A percentile compares a stretch with the other conserved stretches of the same genome.
These are phyloP conservation scores for Hassar affinis DNA, from an alignment of 2,113 vertebrate genomes.

Conservation along the genomic window DNA sequence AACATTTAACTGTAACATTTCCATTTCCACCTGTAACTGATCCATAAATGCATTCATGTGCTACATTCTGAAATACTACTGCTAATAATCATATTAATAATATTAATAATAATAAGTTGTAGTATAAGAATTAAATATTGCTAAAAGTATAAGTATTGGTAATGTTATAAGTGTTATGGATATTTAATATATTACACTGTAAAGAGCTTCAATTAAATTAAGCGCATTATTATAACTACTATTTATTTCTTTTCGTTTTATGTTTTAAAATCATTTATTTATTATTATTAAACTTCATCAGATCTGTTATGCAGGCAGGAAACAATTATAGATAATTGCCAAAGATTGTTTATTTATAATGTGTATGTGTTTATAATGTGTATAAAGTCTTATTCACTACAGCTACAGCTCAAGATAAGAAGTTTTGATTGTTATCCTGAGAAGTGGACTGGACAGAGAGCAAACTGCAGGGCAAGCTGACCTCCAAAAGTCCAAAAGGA, in stretches of 20 bases:
- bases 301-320: not conserved
- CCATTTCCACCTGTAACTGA: too few relatives aligned
- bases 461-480: constrained; percentile 15
- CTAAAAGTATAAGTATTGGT: too few relatives aligned
- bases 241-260: not conserved
- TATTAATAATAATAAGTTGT: too few relatives aligned
- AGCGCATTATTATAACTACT: not conserved
- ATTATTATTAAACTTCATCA: not conserved
- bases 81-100: not conserved
- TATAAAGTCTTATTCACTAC: not conserved
- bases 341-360: not conserved
- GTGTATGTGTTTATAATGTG: not conserved
- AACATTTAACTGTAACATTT: not conserved
- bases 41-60: not conserved
- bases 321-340: not conserved
- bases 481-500: constrained; percentile 31
- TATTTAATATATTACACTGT: too few relatives aligned
- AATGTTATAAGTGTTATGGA: too few relatives aligned
- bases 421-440: not conserved
- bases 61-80: not conserved
- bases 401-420: not conserved
- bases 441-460: not conserved
- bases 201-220: too few relatives aligned
- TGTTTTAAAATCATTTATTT: not conserved
- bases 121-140: too few relatives aligned